Evolutionary conservation across 2,888 invertebrate genomes (phyloP), one percentile per base, ranked within the genome.

Genomic region (Acronicta leporina): DNA sequence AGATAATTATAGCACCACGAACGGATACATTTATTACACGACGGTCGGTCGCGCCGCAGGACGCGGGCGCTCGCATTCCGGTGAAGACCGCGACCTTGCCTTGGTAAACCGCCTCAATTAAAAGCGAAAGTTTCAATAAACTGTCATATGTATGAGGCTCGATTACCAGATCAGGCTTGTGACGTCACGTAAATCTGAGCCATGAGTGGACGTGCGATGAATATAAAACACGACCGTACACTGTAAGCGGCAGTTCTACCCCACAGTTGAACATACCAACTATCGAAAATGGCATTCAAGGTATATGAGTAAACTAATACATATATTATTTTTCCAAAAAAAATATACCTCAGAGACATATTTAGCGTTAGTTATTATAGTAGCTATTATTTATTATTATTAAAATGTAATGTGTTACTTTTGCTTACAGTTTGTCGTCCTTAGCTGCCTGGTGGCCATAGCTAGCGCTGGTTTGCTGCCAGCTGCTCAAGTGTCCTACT

Each of bases 101-200:
- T 82, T 73, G 59, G 69, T 76, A 80, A 81, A 74, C 75, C 70
- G 77, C 80, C 77, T 84, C 82, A 87, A 87, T 87, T 88, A 86
- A 89, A 90, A 92, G 86, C 85, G 90, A 91, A 92, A 92, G 92
- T 89, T 80, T 68, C 75, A 84, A 85, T 84, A 87, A 86, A 85
- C 84, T 88, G 79, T 82, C 80, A 75, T 72, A 75, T 79, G 81
- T 80, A 80, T 79, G 81, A 72, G 79, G 77, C 81, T 84, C 84
- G 79, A 84, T 84, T 83, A 87, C 81, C 83, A 79, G 82, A 79
- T 81, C 79, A 68, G 68, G 72, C 33, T 49, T 61, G 73, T 87
- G 87, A 88, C 87, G 89, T 90, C 87, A 88, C 75, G 59, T 52
- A 65, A 78, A 80, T 75, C 72, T 68, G 81, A 87, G 86, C 84